phyloP scores from a whole-genome alignment of 2,113 vertebrate species.

The Pipra filicauda region DNA sequence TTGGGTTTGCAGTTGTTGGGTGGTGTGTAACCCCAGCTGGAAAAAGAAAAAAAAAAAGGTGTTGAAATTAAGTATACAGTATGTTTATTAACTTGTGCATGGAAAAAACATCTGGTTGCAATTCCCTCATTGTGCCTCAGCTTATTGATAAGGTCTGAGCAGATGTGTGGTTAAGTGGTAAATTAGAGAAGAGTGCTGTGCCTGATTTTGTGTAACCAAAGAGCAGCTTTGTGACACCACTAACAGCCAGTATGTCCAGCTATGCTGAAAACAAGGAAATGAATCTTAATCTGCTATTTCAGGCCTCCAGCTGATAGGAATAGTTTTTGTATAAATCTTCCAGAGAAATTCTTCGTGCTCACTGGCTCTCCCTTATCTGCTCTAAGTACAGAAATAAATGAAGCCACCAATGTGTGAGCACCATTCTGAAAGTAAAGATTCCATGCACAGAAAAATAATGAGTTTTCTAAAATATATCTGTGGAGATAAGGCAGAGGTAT shows the following conservation, averaged over 20 bases:
- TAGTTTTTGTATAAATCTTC: neutral
- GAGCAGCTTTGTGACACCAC: neutral
- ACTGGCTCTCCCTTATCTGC: neutral
- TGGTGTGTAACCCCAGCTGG: fast-evolving
- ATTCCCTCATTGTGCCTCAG: neutral
- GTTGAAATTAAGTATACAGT: neutral
- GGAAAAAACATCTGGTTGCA: neutral
- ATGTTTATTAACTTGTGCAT: neutral
- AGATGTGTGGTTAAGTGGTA: neutral
- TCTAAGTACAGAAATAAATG: constrained; percentile 9
- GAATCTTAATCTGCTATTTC: neutral
- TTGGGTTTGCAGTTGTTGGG: neutral
- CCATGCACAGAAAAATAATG: neutral
- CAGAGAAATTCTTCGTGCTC: neutral
- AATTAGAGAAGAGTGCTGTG: neutral
- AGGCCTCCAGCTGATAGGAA: neutral
- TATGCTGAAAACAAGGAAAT: neutral
- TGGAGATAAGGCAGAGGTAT: constrained; percentile 30
- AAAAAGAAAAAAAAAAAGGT: neutral
- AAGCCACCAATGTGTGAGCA: neutral
- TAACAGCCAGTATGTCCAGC: neutral
- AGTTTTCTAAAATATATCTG: constrained; percentile 25
- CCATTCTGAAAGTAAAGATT: constrained; percentile 9
- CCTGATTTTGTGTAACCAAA: neutral
- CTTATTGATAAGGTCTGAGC: neutral